Base-by-base conservation (phyloP, 2,888 invertebrate genomes). In the Neoascia interrupta region DNA sequence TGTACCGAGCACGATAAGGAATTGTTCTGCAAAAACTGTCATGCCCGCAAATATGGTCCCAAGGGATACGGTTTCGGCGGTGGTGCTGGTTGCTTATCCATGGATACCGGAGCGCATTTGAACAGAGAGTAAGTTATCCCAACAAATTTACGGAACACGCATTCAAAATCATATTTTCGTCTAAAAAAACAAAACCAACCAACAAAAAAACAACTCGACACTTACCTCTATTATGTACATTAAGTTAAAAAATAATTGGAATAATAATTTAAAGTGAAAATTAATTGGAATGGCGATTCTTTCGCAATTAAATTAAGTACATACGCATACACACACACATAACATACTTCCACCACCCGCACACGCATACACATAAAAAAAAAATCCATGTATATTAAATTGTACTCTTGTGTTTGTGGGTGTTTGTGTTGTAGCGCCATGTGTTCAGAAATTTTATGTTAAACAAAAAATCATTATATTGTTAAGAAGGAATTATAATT, bases 31-130 rank as follows among this genome's bases (percentile, higher is more conserved):
- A 98, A 98, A 85, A 89, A 89, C 84, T 89, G 99, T 92, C 98
- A 99, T 90, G 98, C 94, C 85, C 95, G 98, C 89, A 97, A 98
- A 92, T 98, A 95, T 90, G 99, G 99, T 88, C 98, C 98, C 85
- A 98, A 97, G 91, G 97, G 97, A 85, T 97, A 98, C 90, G 98
- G 98, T 85, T 98, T 98, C 90, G 98, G 99, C 84, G 97, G 97
- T 87, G 99, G 99, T 86, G 98, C 98, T 87, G 98, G 98, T 84
- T 95, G 96, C 90, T 92, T 98, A 87, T 96, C 96, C 90, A 98
- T 96, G 97, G 98, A 98, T 92, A 90, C 94, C 88, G 98, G 97
- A 84, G 93, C 95, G 82, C 97, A 97, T 88, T 92, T 98, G 87
- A 93, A 94, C 90, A 90, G 90, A 89, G 92, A 93, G 95, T 96